Base-by-base conservation (phyloP, 1,140 invertebrate genomes). In the Neuroterus valhalla region DNA sequence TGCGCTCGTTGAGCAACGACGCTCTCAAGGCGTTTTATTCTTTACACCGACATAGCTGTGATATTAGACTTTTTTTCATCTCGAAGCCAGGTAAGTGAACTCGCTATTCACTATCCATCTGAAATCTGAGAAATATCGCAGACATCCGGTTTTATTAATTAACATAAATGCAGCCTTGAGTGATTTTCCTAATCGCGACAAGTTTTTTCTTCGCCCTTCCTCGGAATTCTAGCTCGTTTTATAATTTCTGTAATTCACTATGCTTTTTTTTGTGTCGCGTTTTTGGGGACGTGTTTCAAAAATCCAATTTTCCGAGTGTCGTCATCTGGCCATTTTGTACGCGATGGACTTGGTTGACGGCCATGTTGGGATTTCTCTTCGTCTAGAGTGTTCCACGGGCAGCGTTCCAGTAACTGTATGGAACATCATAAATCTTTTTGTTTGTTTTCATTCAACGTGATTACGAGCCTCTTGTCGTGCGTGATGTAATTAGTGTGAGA, bases 241-340 rank as follows among this genome's bases (percentile, higher is more conserved):
- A n/a, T n/a, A n/a, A n/a, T n/a, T n/a, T n/a, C n/a, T n/a, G n/a
- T n/a, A n/a, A n/a, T n/a, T n/a, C n/a, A n/a, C n/a, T n/a, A n/a
- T n/a, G n/a, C n/a, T n/a, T n/a, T n/a, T n/a, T n/a, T n/a, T n/a
- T n/a, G n/a, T n/a, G n/a, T n/a, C n/a, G n/a, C n/a, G n/a, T 17
- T 19, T 66, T 50, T 8, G 26, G 10, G 14, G 50, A 46, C 66
- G 42, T 50, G 5, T n/a, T 74, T 75, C 75, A 38, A 50, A 45
- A 55, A 67, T 5, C 3, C 31, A 70, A 80, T 81, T 81, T 80
- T 81, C 70, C 69, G 50, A 26, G 21, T 62, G 26, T 66, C 67
- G 66, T 19, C 69, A 50, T 73, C 62, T 83, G 87, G 88, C 89
- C 89, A 90, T 89, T 84, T 90, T 89, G 86, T 82, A 80, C 81